Percentiles rank a stretch among this genome's conserved stretches.
Evolutionary conservation across 2,113 vertebrate genomes (phyloP).

Genomic region (Orientallactaga bullata): DNA sequence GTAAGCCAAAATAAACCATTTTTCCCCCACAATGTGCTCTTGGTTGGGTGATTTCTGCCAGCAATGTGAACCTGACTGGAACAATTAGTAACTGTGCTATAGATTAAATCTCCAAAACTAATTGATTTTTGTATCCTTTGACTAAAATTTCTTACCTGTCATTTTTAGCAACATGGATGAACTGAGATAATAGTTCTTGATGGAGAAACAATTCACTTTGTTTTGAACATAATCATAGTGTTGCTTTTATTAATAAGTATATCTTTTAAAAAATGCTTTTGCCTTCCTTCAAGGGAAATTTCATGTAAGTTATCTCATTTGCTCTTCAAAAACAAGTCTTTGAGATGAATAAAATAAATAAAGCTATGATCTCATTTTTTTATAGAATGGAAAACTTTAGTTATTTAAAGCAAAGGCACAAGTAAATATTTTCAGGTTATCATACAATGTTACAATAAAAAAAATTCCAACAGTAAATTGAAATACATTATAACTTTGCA

Average conservation of each 20-base stretch:
- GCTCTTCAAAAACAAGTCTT: neutral
- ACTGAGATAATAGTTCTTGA: neutral
- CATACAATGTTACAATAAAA: too few species aligned
- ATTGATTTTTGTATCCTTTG: neutral
- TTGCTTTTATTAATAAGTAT: constrained; percentile 32
- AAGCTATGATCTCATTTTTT: neutral
- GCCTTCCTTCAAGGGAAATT: neutral
- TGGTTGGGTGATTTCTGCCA: too few species aligned
- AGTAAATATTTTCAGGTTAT: too few species aligned
- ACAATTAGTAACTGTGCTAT: neutral
- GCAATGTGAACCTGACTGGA: too few species aligned
- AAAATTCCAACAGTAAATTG: too few species aligned
- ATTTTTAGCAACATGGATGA: neutral
- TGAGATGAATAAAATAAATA: constrained; percentile 9
- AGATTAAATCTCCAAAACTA: neutral
- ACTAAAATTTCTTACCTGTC: neutral
- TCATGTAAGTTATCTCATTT: constrained; percentile 19
- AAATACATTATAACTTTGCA: too few species aligned
- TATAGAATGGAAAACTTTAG: too few species aligned
- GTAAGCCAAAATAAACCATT: too few species aligned
- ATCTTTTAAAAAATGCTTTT: neutral
- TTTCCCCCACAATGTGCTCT: too few species aligned
- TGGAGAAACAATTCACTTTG: neutral
- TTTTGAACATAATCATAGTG: neutral
- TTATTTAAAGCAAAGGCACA: too few species aligned